These are phyloP conservation scores for Macrostomum lignano DNA, from an alignment of 1,140 invertebrate species.

Conservation along the genomic window DNA sequence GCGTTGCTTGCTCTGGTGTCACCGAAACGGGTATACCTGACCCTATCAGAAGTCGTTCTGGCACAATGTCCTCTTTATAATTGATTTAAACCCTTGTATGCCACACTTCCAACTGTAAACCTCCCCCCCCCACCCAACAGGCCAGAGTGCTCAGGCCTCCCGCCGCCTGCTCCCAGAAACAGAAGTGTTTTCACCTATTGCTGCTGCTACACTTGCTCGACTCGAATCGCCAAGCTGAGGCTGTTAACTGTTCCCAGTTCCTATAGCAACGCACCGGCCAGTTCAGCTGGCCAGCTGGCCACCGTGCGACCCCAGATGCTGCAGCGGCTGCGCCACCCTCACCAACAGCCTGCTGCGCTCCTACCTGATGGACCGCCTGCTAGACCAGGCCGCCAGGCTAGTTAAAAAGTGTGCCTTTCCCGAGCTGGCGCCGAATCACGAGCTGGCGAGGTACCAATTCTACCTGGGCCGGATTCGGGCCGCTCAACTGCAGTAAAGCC, in stretches of 20 bases:
- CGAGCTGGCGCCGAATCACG: slow-evolving; percentile 77
- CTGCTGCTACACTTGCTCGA: slow-evolving; percentile 66
- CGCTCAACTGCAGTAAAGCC: slow-evolving; percentile 78
- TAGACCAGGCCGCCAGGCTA: slow-evolving; percentile 59
- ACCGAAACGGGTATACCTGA: too few species aligned
- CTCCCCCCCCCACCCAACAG: too few species aligned
- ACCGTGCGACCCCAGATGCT: slow-evolving; percentile 50
- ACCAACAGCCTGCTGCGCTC: slow-evolving; percentile 78
- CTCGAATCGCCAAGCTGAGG: slow-evolving; percentile 28
- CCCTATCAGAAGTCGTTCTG: too few species aligned
- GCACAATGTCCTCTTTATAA: too few species aligned
- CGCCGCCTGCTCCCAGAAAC: slow-evolving; percentile 55
- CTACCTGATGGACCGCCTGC: slow-evolving; percentile 75
- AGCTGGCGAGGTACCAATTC: slow-evolving; percentile 84
- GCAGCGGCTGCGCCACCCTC: slow-evolving; percentile 60
- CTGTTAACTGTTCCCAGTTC: slow-evolving; percentile 34
- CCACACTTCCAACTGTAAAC: too few species aligned
- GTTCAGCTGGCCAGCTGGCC: slow-evolving; percentile 56
- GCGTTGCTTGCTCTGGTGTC: too few species aligned
- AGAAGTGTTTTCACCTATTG: slow-evolving; percentile 74
- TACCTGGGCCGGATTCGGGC: slow-evolving; percentile 78
- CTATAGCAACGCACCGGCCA: slow-evolving; percentile 56
- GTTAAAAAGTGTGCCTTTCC: slow-evolving; percentile 84
- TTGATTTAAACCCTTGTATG: too few species aligned
- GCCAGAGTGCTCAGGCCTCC: not conserved